A percentile compares a stretch with the other conserved stretches of the same genome.
Evolutionary conservation across 2,113 vertebrate genomes (phyloP).

Genomic region (Aegithalos caudatus): DNA sequence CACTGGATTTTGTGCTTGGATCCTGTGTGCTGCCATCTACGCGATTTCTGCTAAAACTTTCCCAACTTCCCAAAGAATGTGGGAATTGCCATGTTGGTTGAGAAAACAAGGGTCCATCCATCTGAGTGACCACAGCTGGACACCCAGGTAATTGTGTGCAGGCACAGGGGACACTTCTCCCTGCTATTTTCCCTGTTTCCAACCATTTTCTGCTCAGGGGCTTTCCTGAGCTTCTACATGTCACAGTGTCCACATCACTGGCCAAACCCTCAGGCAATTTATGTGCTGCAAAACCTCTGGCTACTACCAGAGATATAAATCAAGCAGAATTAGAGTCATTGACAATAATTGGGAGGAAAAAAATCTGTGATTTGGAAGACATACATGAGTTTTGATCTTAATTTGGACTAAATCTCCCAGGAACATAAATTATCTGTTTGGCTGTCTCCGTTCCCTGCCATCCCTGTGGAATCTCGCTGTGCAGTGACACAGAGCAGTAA

Average conservation of each 20-base stretch:
- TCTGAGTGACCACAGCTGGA: not conserved
- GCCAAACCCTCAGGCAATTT: not conserved
- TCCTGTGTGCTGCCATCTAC: not conserved
- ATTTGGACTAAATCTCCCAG: constrained; percentile 27
- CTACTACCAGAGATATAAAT: constrained; percentile 5
- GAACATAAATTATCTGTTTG: constrained; percentile 1
- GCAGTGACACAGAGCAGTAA: not conserved
- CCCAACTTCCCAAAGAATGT: not conserved
- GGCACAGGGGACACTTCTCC: not conserved
- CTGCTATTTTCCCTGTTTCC: not conserved
- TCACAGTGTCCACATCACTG: not conserved
- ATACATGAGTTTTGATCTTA: constrained; percentile 7
- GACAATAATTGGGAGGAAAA: not conserved
- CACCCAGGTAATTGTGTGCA: not conserved
- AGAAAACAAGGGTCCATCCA: not conserved
- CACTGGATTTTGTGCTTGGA: not conserved
- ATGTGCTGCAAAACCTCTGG: not conserved
- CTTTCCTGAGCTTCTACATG: not conserved
- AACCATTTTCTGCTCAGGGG: not conserved
- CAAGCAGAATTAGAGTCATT: constrained; percentile 5
- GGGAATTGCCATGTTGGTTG: not conserved
- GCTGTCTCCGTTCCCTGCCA: not conserved
- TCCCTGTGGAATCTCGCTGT: not conserved
- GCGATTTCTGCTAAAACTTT: not conserved
- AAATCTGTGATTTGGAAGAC: constrained; percentile 11